Conservation (phyloP, 53 echinoderm and acorn worm genomes). For the Antedon mediterranea region DNA sequence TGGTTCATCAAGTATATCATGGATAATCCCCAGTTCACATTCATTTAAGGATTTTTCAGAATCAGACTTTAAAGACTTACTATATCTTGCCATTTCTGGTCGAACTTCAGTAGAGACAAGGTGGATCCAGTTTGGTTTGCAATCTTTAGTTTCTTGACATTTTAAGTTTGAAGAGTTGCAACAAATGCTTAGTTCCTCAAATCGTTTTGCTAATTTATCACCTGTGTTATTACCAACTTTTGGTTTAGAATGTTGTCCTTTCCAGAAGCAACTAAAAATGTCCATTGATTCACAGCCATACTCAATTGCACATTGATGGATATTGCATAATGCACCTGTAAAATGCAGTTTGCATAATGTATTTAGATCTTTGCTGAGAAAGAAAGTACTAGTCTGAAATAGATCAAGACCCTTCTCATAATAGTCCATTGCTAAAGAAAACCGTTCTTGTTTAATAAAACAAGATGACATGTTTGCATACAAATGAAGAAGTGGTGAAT, state of each 20-base stretch:
- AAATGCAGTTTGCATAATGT: not conserved
- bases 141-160: not conserved
- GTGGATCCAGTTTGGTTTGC: not conserved
- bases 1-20: slow-evolving; percentile 41
- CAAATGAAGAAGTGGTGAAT: not conserved
- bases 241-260: not conserved
- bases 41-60: slow-evolving; percentile 3
- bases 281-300: not conserved
- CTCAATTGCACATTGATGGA: not conserved
- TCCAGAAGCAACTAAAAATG: not conserved
- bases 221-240: not conserved
- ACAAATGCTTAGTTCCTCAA: not conserved
- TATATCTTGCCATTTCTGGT: slow-evolving; percentile 60
- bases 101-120: slow-evolving; percentile 5
- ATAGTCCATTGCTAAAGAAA: not conserved
- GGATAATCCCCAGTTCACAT: slow-evolving; percentile 55
- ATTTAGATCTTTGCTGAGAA: not conserved
- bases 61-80: slow-evolving; percentile 21
- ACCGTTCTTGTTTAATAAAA: not conserved
- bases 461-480: not conserved
- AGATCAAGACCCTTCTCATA: not conserved
- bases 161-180: not conserved
- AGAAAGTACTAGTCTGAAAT: not conserved
- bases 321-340: not conserved
- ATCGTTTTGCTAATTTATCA: not conserved